Evolutionary conservation across 2,888 invertebrate genomes (phyloP).

Genomic region (Erebia epiphron): DNA sequence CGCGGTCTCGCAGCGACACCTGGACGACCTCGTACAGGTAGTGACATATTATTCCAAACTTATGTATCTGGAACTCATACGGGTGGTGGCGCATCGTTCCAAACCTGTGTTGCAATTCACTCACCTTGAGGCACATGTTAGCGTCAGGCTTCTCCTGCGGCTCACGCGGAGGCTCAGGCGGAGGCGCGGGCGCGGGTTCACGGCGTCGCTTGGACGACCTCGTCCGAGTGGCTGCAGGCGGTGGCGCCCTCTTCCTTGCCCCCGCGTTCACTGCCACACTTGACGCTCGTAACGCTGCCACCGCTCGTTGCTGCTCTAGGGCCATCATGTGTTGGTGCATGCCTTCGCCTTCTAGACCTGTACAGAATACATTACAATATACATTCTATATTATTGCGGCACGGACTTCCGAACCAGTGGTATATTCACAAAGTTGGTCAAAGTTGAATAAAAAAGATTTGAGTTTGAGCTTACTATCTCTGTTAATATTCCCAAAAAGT

Average conservation of each 20-base stretch:
- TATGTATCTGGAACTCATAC: too few relatives aligned
- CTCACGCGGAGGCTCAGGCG: constrained; percentile 84
- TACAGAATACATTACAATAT: background rate
- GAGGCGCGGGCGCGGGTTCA: constrained; percentile 70
- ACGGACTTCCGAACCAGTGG: too few relatives aligned
- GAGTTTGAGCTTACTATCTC: too few relatives aligned
- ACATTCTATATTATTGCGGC: too few relatives aligned
- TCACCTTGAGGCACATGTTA: constrained; percentile 91
- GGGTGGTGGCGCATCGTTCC: too few relatives aligned
- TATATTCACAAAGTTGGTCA: too few relatives aligned
- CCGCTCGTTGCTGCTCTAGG: constrained; percentile 81
- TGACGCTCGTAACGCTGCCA: constrained; percentile 62
- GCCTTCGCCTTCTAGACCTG: constrained; percentile 78
- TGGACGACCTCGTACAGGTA: constrained; percentile 61
- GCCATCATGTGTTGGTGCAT: constrained; percentile 85
- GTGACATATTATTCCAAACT: too few relatives aligned
- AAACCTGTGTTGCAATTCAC: too few relatives aligned
- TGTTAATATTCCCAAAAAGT: too few relatives aligned
- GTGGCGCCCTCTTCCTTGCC: constrained; percentile 59
- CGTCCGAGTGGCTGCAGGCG: constrained; percentile 60
- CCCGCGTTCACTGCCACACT: constrained; percentile 39
- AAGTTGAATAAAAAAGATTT: too few relatives aligned
- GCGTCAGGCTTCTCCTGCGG: constrained; percentile 92
- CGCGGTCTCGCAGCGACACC: constrained; percentile 59
- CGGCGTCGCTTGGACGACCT: constrained; percentile 57